Evolutionary conservation across 2,888 invertebrate genomes (phyloP), one percentile per base, ranked within the genome.

Genomic region (Rhingia rostrata): DNA sequence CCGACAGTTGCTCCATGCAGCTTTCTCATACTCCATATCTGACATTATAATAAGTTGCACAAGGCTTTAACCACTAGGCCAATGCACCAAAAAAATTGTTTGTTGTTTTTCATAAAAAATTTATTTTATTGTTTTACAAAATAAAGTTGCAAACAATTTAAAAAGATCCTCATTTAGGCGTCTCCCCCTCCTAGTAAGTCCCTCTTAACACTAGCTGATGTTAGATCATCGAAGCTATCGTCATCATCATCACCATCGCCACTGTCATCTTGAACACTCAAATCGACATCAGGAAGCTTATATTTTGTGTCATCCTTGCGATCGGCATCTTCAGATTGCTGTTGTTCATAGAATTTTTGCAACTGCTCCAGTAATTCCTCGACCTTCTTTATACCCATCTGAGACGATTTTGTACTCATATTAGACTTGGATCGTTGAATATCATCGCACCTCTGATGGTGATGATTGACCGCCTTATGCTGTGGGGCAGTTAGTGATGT

Each of bases 181-280:
- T 80, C 80, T 0, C 74, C 80, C 6, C 47, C 66, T 0, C 33
- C 58, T 51, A 70, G 58, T 30, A 79, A 69, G 41, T 83, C 67
- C 12, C 79, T 78, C 35, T 83, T 73, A 30, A 74, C 74, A 67
- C 83, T 83, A n/a, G 72, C 85, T 0, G 89, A 88, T 3, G 88
- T 88, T 77, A 88, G 72, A 2, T 87, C 88, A 45, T 89, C 90
- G 0, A 90, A 90, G 70, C 89, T 89, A 14, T 88, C 88, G 6
- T 88, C 89, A 32, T 87, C 87, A 12, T 88, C 89, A 10, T 87
- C 88, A 33, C 88, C 86, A 37, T 86, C 90, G 9, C 87, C 88
- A 84, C 86, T 86, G 60, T 89, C 88, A 22, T 88, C 87, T 10
- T 51, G 47, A 37, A 64, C 41, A 12, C 73, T 51, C 4, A 67